Base-by-base conservation (phyloP, 2,888 invertebrate species). In the Andrena praecox region DNA sequence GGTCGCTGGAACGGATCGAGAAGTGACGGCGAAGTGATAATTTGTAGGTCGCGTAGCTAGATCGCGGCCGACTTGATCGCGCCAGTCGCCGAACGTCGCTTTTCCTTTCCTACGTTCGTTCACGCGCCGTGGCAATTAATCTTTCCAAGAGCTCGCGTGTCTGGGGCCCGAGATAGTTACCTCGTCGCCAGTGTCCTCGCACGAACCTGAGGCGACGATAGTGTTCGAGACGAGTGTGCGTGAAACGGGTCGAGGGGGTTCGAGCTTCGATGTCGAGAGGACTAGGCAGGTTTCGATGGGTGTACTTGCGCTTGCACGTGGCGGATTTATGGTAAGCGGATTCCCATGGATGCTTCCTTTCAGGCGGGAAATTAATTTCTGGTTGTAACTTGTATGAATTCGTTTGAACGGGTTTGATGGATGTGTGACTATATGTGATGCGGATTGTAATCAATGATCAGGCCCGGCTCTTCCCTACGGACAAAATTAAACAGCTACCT, bases 141-240 rank as follows among this genome's bases (percentile, higher is more conserved):
- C 73, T 48, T 16, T 10, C n/a, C 42, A 59, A 74, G 56, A 67
- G 31, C 48, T 59, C 73, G 56, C 73, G 66, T 73, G 56, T 59
- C 31, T 66, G 48, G 2, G 5, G 29, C 1, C 16, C 42, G 16
- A 42, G 42, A 42, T 42, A 29, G 42, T 56, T 63, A 27, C 27
- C 16, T 8, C 20, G 48, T 29, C 29, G 31, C 1, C n/a, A 29
- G 7, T 4, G n/a, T 70, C 12, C 31, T 62, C 48, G 48, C 60
- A 10, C 48, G 70, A 60, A 20, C 31, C 20, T 50, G 31, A 72
- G 35, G 52, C 63, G 42, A 5, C 16, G 16, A 42, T 12, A 42
- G 42, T 1, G 42, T 12, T 42, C 42, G 42, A 12, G 42, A 12
- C 42, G 42, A 42, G 42, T 42, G 12, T 42, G 42, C 42, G 52